Evolutionary conservation across 2,888 invertebrate genomes (phyloP).

Genomic region (Xestia xanthographa): DNA sequence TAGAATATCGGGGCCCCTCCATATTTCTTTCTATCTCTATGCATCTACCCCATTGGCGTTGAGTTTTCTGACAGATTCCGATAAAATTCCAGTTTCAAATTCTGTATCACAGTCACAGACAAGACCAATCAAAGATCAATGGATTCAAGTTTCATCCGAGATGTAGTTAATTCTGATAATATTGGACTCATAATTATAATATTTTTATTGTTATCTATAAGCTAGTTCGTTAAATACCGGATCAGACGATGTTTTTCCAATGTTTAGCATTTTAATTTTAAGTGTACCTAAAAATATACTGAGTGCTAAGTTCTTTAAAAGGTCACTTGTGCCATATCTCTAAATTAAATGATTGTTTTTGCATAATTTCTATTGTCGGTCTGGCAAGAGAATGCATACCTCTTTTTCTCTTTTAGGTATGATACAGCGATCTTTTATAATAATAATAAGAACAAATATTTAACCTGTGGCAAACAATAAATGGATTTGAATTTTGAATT

Average conservation of each 20-base stretch:
- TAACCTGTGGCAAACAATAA: too few species aligned
- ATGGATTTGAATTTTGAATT: too few species aligned
- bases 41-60: too few species aligned
- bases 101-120: too few species aligned
- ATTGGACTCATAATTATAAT: neutral
- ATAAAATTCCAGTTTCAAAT: constrained; percentile 1
- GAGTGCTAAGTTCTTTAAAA: neutral
- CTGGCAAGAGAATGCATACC: neutral
- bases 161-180: constrained; percentile 25
- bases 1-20: too few species aligned
- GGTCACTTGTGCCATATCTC: constrained; percentile 26
- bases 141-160: constrained; percentile 1
- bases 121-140: neutral
- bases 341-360: neutral
- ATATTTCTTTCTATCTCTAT: too few species aligned
- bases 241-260: neutral
- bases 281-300: neutral
- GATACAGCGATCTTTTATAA: too few species aligned
- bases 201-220: neutral
- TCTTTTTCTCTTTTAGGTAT: too few species aligned
- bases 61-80: neutral
- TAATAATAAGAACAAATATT: too few species aligned
- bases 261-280: neutral
- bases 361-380: neutral
- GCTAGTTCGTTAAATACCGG: neutral